Conservation (phyloP, 1,140 invertebrate species). For the Stegodyphus dumicola region DNA sequence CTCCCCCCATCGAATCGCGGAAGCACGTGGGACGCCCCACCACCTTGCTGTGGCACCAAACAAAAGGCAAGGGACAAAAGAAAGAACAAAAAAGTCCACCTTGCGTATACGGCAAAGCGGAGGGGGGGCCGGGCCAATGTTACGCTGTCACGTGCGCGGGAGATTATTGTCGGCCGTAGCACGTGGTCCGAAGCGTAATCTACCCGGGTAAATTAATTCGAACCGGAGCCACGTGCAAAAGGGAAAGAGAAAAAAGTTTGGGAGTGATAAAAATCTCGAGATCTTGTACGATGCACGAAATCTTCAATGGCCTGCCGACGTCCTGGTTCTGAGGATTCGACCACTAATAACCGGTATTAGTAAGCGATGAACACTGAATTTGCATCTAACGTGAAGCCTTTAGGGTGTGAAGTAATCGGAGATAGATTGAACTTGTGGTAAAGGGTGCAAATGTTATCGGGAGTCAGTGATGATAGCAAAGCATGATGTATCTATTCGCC, state of each 20-base stretch:
- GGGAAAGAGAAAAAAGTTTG: background rate
- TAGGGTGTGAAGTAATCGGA: slow-evolving; percentile 18
- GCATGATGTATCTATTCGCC: no score
- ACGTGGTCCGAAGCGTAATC: slow-evolving; percentile 49
- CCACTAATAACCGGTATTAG: slow-evolving; percentile 26
- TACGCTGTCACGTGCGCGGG: slow-evolving; percentile 20
- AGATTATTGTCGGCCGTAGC: slow-evolving; percentile 42
- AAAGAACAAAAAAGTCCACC: slow-evolving; percentile 26
- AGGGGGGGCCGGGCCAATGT: background rate
- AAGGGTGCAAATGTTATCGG: no score
- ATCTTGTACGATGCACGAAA: background rate
- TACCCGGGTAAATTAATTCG: slow-evolving; percentile 55
- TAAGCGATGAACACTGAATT: background rate
- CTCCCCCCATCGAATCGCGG: slow-evolving; percentile 24
- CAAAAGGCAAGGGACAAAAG: slow-evolving; percentile 18
- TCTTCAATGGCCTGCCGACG: background rate
- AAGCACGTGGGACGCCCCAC: slow-evolving; percentile 19
- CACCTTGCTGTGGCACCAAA: background rate
- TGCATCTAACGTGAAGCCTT: background rate
- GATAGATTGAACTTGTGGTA: background rate
- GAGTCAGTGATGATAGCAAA: no score
- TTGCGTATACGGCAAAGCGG: background rate
- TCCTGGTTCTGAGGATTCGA: slow-evolving; percentile 8
- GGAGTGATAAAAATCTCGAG: slow-evolving; percentile 22
- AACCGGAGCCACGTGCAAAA: slow-evolving; percentile 25